phyloP scores from a whole-genome alignment of 2,797 vertebrate genomes.

The Fistularia commersonii region DNA sequence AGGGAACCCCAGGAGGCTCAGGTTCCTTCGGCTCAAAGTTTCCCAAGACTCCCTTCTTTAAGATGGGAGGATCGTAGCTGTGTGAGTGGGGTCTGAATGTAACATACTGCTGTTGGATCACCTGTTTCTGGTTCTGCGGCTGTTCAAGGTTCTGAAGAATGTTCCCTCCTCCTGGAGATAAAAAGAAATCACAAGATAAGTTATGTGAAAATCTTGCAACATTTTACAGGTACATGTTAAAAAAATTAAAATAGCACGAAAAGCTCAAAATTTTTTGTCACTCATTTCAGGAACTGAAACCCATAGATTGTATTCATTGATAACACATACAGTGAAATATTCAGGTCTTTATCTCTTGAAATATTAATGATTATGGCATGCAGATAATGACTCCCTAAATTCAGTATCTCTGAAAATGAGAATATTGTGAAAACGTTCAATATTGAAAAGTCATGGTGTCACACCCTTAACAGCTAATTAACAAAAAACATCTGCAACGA shows the following conservation, averaged over 20 bases:
- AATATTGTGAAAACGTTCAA: too few relatives aligned
- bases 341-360: too few relatives aligned
- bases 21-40: slow-evolving; percentile 92
- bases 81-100: slow-evolving; percentile 91
- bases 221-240: not conserved
- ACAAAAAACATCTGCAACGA: too few relatives aligned
- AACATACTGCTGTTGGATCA: slow-evolving; percentile 90
- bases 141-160: slow-evolving; percentile 16
- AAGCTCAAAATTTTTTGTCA: too few relatives aligned
- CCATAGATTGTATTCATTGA: too few relatives aligned
- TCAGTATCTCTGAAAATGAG: too few relatives aligned
- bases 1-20: slow-evolving; percentile 85
- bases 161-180: slow-evolving; percentile 7
- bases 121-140: slow-evolving; percentile 55
- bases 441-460: too few relatives aligned
- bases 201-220: not conserved
- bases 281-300: too few relatives aligned
- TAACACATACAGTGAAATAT: too few relatives aligned
- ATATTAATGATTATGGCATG: too few relatives aligned
- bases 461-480: too few relatives aligned
- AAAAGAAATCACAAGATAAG: not conserved
- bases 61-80: slow-evolving; percentile 79
- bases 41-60: slow-evolving; percentile 82
- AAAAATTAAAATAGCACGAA: not conserved
- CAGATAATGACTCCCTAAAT: too few relatives aligned